These are phyloP conservation scores for Erythrocercus mccallii DNA, from an alignment of 2,113 vertebrate species.

Conservation along the genomic window DNA sequence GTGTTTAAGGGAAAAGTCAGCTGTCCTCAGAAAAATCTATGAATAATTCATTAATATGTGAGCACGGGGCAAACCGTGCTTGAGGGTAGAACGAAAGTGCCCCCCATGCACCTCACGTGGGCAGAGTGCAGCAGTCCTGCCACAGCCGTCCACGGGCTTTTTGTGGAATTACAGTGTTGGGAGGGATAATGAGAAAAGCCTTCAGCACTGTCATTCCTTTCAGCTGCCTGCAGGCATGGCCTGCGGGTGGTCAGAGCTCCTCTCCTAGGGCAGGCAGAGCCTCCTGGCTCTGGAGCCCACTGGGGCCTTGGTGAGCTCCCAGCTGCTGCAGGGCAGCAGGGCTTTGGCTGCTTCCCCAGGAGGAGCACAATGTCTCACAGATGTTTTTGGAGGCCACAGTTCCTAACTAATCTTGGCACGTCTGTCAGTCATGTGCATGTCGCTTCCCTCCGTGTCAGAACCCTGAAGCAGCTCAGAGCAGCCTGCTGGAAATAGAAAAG, in stretches of 20 bases:
- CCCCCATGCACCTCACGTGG: not conserved
- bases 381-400: not conserved
- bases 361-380: not conserved
- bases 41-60: not conserved
- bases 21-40: not conserved
- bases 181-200: not conserved
- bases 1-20: not conserved
- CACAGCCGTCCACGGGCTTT: not conserved
- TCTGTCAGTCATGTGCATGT: not conserved
- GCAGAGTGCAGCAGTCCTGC: not conserved
- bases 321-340: not conserved
- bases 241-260: not conserved
- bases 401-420: not conserved
- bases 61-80: not conserved
- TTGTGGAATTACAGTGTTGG: not conserved
- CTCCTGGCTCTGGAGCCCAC: accelerated
- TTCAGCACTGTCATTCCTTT: not conserved
- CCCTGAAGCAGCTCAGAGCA: not conserved
- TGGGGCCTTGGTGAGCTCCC: not conserved
- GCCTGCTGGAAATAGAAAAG: not conserved
- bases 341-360: not conserved
- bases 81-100: not conserved
- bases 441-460: not conserved
- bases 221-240: slow-evolving; percentile 34
- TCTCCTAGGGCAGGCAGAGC: not conserved